phyloP scores from a whole-genome alignment of 2,113 vertebrate species.

The Pristiophorus japonicus region DNA sequence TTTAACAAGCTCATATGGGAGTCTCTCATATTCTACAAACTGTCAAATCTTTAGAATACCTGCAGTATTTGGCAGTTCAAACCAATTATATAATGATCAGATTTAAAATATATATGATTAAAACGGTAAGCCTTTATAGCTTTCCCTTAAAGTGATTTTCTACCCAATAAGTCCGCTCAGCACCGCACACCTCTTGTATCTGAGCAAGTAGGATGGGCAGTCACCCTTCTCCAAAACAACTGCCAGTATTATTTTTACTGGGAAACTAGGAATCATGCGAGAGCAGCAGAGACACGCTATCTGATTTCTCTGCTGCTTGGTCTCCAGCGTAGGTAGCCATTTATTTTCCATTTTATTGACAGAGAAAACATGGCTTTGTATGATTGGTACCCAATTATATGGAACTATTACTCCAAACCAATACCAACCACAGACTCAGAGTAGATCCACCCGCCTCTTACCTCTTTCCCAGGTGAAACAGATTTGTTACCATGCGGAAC shows the following conservation, averaged over 20 bases:
- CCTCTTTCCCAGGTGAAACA: slow-evolving; percentile 92
- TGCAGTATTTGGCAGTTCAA: background rate
- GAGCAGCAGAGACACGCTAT: background rate
- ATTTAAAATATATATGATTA: background rate
- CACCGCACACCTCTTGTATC: background rate
- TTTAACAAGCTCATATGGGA: background rate
- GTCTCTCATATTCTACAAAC: background rate
- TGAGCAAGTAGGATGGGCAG: background rate
- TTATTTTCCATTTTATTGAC: background rate
- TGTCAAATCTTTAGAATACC: background rate
- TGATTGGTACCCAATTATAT: background rate
- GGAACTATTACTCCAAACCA: background rate
- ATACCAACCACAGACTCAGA: background rate
- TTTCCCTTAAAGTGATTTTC: background rate
- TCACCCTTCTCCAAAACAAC: background rate
- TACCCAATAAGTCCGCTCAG: background rate
- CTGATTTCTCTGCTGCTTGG: background rate
- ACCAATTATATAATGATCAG: background rate
- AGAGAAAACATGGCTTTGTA: background rate
- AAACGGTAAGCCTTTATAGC: too few relatives aligned
- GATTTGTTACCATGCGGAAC: slow-evolving; percentile 94
- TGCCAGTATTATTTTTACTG: background rate
- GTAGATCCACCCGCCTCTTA: slow-evolving; percentile 52
- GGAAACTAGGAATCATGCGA: background rate
- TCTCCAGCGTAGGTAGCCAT: background rate